Evolutionary conservation across 30 jellyfish, hydroid and myxozoan species (phyloP).

Genomic region (Aurelia coerulea): DNA sequence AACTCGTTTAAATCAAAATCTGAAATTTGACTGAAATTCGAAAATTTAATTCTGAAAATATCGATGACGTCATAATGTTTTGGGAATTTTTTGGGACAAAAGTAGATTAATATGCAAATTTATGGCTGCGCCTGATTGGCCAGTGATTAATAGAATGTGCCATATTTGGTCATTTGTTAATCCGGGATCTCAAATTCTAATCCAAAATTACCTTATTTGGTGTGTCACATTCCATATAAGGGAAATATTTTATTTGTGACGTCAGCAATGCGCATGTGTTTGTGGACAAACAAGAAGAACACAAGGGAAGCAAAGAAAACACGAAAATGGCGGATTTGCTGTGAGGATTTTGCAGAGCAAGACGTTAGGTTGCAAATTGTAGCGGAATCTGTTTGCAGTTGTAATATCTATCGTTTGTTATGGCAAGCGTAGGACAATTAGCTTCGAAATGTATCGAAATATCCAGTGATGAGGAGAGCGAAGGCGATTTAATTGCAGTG

Average conservation of each 20-base stretch:
- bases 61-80: too few relatives aligned
- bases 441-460: conserved; percentile 43
- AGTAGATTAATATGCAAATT: too few relatives aligned
- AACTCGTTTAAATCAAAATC: too few relatives aligned
- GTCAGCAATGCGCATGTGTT: conserved; percentile 4
- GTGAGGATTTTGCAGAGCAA: neutral
- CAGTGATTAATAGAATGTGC: neutral
- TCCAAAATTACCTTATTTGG: neutral
- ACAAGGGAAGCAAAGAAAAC: too few relatives aligned
- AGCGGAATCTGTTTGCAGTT: too few relatives aligned
- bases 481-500: neutral
- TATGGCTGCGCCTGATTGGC: neutral
- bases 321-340: conserved; percentile 5
- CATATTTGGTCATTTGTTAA: neutral
- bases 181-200: neutral
- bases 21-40: too few relatives aligned
- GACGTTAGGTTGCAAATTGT: too few relatives aligned
- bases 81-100: too few relatives aligned
- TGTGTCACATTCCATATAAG: neutral
- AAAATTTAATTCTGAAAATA: too few relatives aligned
- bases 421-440: neutral
- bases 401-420: neutral
- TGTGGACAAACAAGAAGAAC: too few relatives aligned
- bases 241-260: neutral
- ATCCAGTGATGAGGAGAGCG: conserved; percentile 64